Percentiles rank a stretch among this genome's conserved stretches.
These are phyloP conservation scores for Labia minor DNA, from an alignment of 2,888 invertebrate genomes.

Conservation along the genomic window DNA sequence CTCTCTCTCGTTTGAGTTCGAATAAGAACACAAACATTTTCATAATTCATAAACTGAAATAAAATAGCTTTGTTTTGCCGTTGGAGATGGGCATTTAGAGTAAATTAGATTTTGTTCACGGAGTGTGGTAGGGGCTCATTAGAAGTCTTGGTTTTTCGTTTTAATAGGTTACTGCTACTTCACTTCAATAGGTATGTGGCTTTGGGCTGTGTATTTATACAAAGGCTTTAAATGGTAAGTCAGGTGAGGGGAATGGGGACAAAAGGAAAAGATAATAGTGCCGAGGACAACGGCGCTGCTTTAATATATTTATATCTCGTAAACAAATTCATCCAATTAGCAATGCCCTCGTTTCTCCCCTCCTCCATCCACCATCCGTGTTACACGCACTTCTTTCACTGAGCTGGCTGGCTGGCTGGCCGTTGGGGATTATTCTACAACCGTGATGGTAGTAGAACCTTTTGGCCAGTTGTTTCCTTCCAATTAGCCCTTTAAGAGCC, in stretches of 20 bases:
- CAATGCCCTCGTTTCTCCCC: not conserved
- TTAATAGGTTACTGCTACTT: not conserved
- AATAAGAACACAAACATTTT: too few relatives aligned
- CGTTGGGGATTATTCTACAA: not conserved
- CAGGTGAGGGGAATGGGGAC: not conserved
- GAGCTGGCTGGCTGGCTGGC: not conserved
- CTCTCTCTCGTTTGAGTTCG: too few relatives aligned
- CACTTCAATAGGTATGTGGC: constrained; percentile 8
- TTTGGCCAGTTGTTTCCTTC: constrained; percentile 1
- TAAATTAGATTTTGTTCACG: not conserved
- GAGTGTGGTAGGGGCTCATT: not conserved
- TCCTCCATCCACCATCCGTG: not conserved
- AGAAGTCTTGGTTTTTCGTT: constrained; percentile 3
- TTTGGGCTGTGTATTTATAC: not conserved
- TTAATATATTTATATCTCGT: constrained; percentile 1
- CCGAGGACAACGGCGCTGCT: not conserved
- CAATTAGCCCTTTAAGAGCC: not conserved
- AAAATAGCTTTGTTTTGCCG: not conserved
- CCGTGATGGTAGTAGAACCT: not conserved
- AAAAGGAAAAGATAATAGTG: not conserved
- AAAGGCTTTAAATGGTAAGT: constrained; percentile 2
- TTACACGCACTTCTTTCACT: not conserved
- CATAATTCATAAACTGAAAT: not conserved
- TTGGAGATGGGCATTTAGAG: not conserved
- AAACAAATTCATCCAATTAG: constrained; percentile 13